Base-by-base conservation (phyloP, 2,113 vertebrate genomes). In the Peromyscus leucopus region DNA sequence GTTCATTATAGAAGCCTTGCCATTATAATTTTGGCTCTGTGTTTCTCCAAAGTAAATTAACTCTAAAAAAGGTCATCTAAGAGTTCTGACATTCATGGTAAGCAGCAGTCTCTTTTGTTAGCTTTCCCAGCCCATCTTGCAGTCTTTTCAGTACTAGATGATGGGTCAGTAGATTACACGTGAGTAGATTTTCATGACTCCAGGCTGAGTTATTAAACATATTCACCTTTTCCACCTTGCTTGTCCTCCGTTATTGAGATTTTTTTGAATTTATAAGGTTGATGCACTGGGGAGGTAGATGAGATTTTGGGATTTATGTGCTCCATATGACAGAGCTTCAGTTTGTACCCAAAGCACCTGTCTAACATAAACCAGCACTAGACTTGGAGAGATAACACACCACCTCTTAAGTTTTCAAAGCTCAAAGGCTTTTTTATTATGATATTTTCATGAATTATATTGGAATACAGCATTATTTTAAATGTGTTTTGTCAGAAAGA, bases 11-110 rank as follows among this genome's bases (percentile, higher is more conserved):
- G 4, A 72, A 94, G 8, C 6, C 75, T 79, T 90, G 7, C n/a
- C 33, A 51, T 84, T 93, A 92, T 79, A 92, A 39, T 65, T 95
- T 90, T 61, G n/a, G 4, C 67, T 85, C 31, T 79, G 2, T 74
- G 7, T 46, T 92, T 93, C 42, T 83, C 7, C 46, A 36, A 89
- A 80, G 42, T 72, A 90, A 39, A 63, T 59, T 69, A 71, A 72
- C 1, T 88, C n/a, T 90, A 21, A 75, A 88, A 42, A 10, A 21
- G 63, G 75, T 24, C 31, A 76, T 71, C 3, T 51, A 90, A 95
- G 65, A 83, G 86, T 78, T 24, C 1, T 75, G 28, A 80, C 67
- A 91, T 75, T 74, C 57, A 42, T 28, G 55, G 84, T 92, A 46
- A 78, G 16, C 5, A n/a, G 5, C 61, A 42, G 24, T 48, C 87